A percentile compares a stretch with the other conserved stretches of the same genome.
Evolutionary conservation across 2,113 vertebrate species (phyloP).

Genomic region (Eulemur rufifrons): DNA sequence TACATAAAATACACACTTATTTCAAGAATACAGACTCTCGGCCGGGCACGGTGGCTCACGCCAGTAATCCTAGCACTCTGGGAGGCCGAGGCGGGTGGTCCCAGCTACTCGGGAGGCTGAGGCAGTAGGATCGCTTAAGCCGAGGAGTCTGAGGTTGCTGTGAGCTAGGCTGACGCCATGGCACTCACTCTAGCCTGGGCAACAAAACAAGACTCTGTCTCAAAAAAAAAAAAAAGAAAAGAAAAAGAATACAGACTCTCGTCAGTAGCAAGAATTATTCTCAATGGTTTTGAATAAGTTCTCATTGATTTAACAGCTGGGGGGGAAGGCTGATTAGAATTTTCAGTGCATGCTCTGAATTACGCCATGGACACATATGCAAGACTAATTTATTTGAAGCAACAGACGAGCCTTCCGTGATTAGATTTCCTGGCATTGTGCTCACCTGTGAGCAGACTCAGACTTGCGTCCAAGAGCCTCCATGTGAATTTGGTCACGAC

Average conservation of each 20-base stretch:
- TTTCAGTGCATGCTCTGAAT: conserved; percentile 7
- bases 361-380: background rate
- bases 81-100: too few species aligned
- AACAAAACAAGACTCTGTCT: too few species aligned
- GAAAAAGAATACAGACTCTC: background rate
- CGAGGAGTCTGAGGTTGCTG: too few species aligned
- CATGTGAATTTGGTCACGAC: background rate
- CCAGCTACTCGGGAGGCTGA: too few species aligned
- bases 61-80: too few species aligned
- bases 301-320: background rate
- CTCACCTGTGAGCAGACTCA: background rate
- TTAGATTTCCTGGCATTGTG: background rate
- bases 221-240: too few species aligned
- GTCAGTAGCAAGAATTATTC: background rate
- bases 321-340: background rate
- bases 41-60: too few species aligned
- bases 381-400: conserved; percentile 24
- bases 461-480: background rate
- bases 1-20: too few species aligned
- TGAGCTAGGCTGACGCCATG: too few species aligned
- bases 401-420: background rate
- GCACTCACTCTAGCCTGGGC: too few species aligned
- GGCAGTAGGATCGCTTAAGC: too few species aligned
- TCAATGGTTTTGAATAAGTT: background rate
- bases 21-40: too few species aligned